These are phyloP conservation scores for Kuschelorhynchus macadamiae DNA, from an alignment of 2,888 invertebrate genomes.

Conservation along the genomic window DNA sequence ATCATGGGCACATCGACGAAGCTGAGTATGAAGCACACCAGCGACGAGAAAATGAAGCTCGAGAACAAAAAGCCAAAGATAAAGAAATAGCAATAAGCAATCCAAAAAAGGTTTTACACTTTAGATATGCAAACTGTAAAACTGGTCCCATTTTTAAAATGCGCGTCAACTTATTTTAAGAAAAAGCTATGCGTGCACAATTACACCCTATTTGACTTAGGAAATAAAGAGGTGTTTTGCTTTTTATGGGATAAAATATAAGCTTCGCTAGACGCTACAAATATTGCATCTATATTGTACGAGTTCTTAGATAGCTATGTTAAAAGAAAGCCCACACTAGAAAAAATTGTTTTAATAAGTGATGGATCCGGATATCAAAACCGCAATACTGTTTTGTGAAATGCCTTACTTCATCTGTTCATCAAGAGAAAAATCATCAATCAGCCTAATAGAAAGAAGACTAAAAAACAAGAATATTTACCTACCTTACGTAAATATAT, in stretches of 20 bases:
- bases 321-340: not conserved
- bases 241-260: not conserved
- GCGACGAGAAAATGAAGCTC: not conserved
- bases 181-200: conserved; percentile 7
- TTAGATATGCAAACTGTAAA: conserved; percentile 4
- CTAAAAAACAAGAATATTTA: not conserved
- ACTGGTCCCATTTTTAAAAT: not conserved
- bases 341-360: no score
- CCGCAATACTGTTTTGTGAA: not conserved
- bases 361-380: no score
- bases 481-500: not conserved
- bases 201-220: conserved; percentile 9
- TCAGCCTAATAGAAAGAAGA: not conserved
- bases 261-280: no score
- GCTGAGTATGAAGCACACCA: conserved; percentile 14
- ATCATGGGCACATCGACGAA: not conserved
- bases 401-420: not conserved
- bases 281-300: no score
- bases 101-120: not conserved
- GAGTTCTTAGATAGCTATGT: not conserved
- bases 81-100: conserved; percentile 3
- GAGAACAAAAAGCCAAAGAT: not conserved
- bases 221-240: not conserved
- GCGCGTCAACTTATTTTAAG: not conserved
- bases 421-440: not conserved